phyloP scores from a whole-genome alignment of 1,140 invertebrate genomes.

The Halesus radiatus region DNA sequence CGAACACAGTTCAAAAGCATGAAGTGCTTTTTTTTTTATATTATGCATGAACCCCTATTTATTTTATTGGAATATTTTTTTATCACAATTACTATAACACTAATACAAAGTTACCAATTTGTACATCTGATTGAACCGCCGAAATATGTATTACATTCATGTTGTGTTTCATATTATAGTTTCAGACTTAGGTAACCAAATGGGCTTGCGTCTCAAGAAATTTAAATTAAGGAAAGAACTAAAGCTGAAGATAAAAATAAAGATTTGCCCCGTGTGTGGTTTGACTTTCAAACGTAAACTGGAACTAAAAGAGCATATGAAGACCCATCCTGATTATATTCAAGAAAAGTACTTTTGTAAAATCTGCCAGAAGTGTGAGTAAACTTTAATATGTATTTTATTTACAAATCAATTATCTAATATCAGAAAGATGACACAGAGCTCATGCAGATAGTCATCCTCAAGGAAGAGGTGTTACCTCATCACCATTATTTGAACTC shows the following conservation, averaged over 20 bases:
- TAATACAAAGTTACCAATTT: too few species aligned
- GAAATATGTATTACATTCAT: too few species aligned
- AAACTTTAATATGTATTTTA: not conserved
- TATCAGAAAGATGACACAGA: too few species aligned
- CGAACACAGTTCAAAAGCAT: too few species aligned
- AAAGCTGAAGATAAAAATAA: conserved; percentile 19
- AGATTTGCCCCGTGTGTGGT: conserved; percentile 32
- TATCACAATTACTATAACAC: too few species aligned
- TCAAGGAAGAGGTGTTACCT: too few species aligned
- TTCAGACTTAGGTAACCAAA: not conserved
- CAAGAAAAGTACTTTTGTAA: conserved; percentile 40
- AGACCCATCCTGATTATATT: conserved; percentile 15
- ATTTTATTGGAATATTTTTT: too few species aligned
- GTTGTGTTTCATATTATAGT: not conserved
- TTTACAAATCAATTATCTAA: not conserved
- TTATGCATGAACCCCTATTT: too few species aligned
- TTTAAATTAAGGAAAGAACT: conserved; percentile 12
- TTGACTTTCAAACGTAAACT: conserved; percentile 27
- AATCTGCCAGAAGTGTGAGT: conserved; percentile 44
- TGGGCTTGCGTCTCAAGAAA: not conserved
- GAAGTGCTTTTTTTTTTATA: too few species aligned
- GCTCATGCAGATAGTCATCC: too few species aligned
- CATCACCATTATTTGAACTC: too few species aligned
- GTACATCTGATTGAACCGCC: too few species aligned
- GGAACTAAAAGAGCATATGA: conserved; percentile 24